Conservation (phyloP, 2,888 invertebrate genomes). For the Epiblema foenella region DNA sequence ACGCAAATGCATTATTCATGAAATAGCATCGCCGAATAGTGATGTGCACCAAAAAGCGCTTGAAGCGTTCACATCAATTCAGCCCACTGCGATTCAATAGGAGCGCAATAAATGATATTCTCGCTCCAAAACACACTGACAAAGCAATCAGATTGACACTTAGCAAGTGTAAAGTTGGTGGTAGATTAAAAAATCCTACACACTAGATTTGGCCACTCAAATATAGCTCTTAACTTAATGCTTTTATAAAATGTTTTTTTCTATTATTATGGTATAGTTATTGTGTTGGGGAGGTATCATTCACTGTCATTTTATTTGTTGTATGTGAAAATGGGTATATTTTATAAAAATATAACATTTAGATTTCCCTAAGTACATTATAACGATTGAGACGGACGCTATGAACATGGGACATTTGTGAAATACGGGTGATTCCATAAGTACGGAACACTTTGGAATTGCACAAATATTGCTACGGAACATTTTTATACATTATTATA, state of each 20-base stretch:
- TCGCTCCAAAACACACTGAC: conserved; percentile 71
- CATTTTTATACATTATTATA: too few species aligned
- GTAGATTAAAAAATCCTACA: conserved; percentile 44
- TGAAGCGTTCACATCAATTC: conserved; percentile 46
- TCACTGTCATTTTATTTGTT: conserved; percentile 34
- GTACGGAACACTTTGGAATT: too few species aligned
- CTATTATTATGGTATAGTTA: conserved; percentile 13
- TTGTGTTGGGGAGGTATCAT: not conserved
- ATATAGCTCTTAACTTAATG: conserved; percentile 53
- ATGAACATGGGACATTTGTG: too few species aligned
- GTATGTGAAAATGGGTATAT: conserved; percentile 16
- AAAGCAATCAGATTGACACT: conserved; percentile 73
- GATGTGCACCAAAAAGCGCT: conserved; percentile 52
- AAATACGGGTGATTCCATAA: too few species aligned
- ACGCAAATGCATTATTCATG: not conserved
- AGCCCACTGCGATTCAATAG: conserved; percentile 51
- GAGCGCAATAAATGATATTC: conserved; percentile 67
- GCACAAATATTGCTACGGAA: too few species aligned
- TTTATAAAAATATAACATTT: too few species aligned
- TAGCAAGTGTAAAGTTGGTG: conserved; percentile 67
- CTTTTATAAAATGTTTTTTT: conserved; percentile 47
- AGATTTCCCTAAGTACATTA: too few species aligned
- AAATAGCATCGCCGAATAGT: not conserved
- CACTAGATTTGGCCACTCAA: conserved; percentile 40
- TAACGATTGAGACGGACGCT: too few species aligned